Conservation (phyloP, 2,113 vertebrate genomes). For the Notechis scutatus region DNA sequence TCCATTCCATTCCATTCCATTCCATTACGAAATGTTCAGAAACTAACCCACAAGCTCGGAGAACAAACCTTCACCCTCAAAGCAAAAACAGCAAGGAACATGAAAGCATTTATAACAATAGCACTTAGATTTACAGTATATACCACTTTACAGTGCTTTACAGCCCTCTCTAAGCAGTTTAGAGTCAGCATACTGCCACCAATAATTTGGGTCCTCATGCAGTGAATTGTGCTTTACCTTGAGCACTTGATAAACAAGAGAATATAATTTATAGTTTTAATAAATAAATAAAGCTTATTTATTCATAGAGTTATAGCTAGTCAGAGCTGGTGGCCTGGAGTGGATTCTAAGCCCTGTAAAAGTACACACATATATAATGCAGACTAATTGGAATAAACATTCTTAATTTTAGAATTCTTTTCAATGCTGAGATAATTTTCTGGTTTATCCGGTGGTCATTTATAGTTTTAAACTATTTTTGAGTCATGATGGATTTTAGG, state of each 20-base stretch:
- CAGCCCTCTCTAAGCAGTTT: no score
- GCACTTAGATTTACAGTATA: no score
- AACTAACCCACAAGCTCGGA: no score
- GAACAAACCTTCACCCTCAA: no score
- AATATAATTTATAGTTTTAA: neutral
- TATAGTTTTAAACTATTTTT: slow-evolving; percentile 8
- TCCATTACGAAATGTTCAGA: no score
- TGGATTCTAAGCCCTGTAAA: neutral
- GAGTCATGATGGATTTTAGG: neutral
- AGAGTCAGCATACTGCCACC: no score
- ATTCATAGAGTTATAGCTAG: neutral
- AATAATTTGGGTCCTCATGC: neutral
- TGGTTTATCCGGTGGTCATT: neutral
- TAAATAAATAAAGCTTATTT: neutral
- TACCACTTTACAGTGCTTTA: no score
- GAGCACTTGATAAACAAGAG: neutral
- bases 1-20: no score
- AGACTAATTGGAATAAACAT: neutral
- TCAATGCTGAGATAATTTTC: neutral
- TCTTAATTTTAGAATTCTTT: slow-evolving; percentile 2
- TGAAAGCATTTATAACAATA: neutral
- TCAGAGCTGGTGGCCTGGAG: neutral
- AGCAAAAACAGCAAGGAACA: neutral
- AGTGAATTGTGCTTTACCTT: neutral
- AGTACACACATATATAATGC: neutral